A percentile compares a stretch with the other conserved stretches of the same genome.
Conservation (phyloP, 1,140 invertebrate genomes). For the Brachionus sp. region DNA sequence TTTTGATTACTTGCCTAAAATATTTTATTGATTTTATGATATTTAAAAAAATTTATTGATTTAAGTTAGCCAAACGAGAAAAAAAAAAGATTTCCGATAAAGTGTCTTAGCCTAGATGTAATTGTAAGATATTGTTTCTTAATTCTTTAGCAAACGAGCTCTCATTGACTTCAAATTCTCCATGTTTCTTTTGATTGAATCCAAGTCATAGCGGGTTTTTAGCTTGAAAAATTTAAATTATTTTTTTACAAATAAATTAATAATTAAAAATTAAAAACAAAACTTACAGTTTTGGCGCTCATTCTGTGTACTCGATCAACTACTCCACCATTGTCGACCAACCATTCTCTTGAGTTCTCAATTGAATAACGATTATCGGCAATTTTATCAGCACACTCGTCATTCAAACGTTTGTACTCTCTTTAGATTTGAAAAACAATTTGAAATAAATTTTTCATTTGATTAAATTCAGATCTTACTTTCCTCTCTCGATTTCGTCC, state of each 20-base stretch:
- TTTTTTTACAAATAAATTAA: not conserved
- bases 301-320: conserved; percentile 38
- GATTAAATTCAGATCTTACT: not conserved
- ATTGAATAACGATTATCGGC: conserved; percentile 42
- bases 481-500: conserved; percentile 45
- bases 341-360: conserved; percentile 30
- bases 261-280: not conserved
- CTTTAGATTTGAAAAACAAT: not conserved
- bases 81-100: not conserved
- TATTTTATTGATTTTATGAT: conserved; percentile 1
- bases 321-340: conserved; percentile 27
- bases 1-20: conserved; percentile 3
- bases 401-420: conserved; percentile 45
- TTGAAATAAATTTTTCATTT: not conserved
- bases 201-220: conserved; percentile 46
- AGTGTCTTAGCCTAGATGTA: not conserved
- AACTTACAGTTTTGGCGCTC: conserved; percentile 38
- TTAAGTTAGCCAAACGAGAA: not conserved
- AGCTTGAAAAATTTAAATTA: not conserved
- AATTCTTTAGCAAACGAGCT: conserved; percentile 29
- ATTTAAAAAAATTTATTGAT: not conserved
- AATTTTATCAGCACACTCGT: conserved; percentile 47
- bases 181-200: conserved; percentile 43
- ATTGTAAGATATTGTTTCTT: not conserved
- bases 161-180: conserved; percentile 42